These are phyloP conservation scores for Maniola jurtina DNA, from an alignment of 1,140 invertebrate species.

Conservation along the genomic window DNA sequence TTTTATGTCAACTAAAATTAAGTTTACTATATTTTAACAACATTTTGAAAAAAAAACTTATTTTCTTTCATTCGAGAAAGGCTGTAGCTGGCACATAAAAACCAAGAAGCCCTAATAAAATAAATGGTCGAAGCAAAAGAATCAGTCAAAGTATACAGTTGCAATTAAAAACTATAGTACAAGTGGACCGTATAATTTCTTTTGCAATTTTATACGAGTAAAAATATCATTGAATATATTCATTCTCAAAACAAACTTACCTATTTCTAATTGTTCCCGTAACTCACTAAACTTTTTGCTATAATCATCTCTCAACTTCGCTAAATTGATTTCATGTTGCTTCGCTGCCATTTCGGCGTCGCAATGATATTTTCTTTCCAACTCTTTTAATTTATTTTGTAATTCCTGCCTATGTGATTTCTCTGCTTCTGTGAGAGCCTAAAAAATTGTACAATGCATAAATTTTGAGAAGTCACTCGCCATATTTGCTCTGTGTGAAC, in stretches of 20 bases:
- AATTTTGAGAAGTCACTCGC: no score
- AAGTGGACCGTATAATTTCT: no score
- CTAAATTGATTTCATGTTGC: constrained; percentile 65
- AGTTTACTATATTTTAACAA: not conserved
- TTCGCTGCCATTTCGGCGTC: constrained; percentile 51
- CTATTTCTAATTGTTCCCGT: constrained; percentile 58
- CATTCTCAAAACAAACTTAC: constrained; percentile 31
- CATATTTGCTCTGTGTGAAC: no score
- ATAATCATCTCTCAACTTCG: constrained; percentile 57
- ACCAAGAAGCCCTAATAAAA: no score
- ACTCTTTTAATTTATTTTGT: constrained; percentile 47
- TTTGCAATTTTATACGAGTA: no score
- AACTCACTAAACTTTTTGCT: constrained; percentile 45
- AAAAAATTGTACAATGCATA: constrained; percentile 5
- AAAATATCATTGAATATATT: no score
- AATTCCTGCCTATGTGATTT: constrained; percentile 58
- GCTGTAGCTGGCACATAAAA: no score
- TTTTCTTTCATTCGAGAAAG: not conserved
- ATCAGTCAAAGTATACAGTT: no score
- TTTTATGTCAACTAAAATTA: not conserved
- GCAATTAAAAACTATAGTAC: no score
- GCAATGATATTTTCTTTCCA: constrained; percentile 48
- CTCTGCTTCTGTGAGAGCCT: constrained; percentile 67
- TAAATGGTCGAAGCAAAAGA: no score
- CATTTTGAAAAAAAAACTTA: not conserved